Percentiles rank a stretch among this genome's conserved stretches.
phyloP scores from a whole-genome alignment of 2,113 vertebrate species.

The Hypocryptadius cinnamomeus region DNA sequence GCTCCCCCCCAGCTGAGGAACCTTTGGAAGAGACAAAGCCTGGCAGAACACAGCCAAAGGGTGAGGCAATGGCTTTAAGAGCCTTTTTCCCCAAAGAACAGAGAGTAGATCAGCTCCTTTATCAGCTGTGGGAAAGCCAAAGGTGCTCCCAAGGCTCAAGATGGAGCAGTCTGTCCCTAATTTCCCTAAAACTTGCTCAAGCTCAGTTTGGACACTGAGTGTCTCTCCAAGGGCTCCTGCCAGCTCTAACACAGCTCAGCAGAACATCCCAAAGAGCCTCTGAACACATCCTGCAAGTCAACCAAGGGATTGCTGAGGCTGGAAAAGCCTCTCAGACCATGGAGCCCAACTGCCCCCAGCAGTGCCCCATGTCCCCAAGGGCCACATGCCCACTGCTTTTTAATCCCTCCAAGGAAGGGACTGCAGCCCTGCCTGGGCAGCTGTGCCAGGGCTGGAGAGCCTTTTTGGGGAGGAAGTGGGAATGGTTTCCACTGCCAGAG shows the following conservation, averaged over 20 bases:
- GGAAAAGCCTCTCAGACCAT: background rate
- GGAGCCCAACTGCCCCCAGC: background rate
- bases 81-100: fast-evolving
- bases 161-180: no score
- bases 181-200: background rate
- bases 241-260: background rate
- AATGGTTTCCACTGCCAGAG: background rate
- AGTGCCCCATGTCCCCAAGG: background rate
- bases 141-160: background rate
- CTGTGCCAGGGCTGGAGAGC: background rate
- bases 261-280: background rate
- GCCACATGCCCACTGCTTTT: background rate
- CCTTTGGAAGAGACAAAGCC: fast-evolving
- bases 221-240: background rate
- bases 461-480: background rate
- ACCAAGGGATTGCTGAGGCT: background rate
- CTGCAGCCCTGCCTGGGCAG: no score
- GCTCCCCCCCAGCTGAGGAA: no score
- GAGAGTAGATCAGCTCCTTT: background rate
- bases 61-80: background rate
- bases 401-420: background rate
- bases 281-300: background rate
- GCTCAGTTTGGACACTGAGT: background rate
- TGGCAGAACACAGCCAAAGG: fast-evolving
- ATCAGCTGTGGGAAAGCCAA: background rate